Evolutionary conservation across 2,797 vertebrate species (phyloP).

Genomic region (Coccyzus lansbergi): DNA sequence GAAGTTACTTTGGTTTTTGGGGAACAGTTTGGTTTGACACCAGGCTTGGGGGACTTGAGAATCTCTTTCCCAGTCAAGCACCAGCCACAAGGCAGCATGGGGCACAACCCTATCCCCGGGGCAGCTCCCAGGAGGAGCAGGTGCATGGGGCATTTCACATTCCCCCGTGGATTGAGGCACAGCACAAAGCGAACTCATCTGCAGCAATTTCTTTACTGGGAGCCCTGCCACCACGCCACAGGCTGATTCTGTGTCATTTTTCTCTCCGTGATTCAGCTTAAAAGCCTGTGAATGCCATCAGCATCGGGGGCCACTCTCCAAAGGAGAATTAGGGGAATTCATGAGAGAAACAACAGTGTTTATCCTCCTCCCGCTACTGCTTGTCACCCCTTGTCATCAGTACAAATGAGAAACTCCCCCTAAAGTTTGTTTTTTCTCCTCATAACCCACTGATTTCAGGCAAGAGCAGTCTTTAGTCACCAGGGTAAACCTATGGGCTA

Average conservation of each 20-base stretch:
- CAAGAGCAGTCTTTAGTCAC: neutral
- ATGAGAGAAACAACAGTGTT: neutral
- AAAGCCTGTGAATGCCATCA: neutral
- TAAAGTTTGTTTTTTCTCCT: neutral
- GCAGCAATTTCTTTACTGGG: neutral
- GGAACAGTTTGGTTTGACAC: neutral
- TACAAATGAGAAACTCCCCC: neutral
- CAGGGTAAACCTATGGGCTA: neutral
- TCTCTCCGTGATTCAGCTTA: neutral
- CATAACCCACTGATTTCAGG: neutral
- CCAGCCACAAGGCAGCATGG: accelerated
- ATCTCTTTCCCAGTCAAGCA: neutral
- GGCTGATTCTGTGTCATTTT: neutral
- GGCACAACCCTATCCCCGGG: neutral
- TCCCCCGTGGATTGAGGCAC: neutral
- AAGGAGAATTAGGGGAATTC: neutral
- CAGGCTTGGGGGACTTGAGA: accelerated
- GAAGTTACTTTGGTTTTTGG: neutral
- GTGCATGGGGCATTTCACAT: neutral
- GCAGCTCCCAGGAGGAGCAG: neutral
- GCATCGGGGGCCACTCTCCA: neutral
- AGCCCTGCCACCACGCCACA: neutral
- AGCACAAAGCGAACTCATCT: neutral
- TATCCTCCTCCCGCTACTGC: neutral
- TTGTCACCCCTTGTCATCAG: neutral